Evolutionary conservation across 2,113 vertebrate species (phyloP).

Genomic region (Narcine bancroftii): DNA sequence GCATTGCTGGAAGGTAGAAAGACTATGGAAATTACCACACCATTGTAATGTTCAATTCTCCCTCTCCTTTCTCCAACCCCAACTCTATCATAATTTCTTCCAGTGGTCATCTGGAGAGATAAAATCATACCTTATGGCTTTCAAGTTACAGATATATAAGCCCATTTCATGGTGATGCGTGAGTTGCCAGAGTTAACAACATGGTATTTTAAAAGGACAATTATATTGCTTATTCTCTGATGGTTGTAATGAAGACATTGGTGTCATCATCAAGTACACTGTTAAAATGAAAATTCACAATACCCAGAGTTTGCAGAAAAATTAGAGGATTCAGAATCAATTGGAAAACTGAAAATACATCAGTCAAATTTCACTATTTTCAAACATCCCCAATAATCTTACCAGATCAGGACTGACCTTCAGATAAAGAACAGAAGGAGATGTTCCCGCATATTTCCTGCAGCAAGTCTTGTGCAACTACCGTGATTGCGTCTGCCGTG

Average conservation of each 20-base stretch:
- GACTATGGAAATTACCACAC: not conserved
- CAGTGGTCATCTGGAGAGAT: not conserved
- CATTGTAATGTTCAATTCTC: not conserved
- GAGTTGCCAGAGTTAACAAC: too few species aligned
- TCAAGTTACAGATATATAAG: not conserved
- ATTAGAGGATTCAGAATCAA: conserved; percentile 8
- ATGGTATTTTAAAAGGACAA: not conserved
- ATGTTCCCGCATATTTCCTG: conserved; percentile 46
- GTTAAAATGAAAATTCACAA: not conserved
- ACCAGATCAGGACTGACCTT: conserved; percentile 48
- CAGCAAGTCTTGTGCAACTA: conserved; percentile 51
- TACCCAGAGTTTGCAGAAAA: not conserved
- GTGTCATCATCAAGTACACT: not conserved
- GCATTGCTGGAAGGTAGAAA: not conserved
- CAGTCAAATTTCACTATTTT: conserved; percentile 31
- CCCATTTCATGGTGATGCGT: too few species aligned
- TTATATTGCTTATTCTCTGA: not conserved
- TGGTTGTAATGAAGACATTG: conserved; percentile 1
- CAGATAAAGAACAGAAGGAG: conserved; percentile 56
- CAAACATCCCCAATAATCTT: not conserved
- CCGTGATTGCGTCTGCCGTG: conserved; percentile 39
- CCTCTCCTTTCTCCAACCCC: not conserved
- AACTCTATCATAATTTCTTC: not conserved
- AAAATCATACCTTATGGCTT: not conserved
- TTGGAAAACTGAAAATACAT: not conserved